Percentiles rank a stretch among this genome's conserved stretches.
Evolutionary conservation across 2,888 invertebrate species (phyloP).

Genomic region (Acleris emargana): DNA sequence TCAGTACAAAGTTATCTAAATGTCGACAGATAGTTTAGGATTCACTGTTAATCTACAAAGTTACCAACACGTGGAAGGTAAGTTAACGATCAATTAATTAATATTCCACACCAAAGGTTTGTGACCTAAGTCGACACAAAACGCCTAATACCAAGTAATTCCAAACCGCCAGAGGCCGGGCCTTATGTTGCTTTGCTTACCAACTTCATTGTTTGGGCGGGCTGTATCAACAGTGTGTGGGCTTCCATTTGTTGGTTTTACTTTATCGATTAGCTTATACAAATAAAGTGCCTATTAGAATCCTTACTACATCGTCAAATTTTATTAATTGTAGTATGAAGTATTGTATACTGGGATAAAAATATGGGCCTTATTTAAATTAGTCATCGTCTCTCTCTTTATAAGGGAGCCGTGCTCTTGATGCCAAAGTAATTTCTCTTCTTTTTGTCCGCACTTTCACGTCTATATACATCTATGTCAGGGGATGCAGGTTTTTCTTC

Average conservation of each 20-base stretch:
- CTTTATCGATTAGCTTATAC: conserved; percentile 49
- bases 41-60: neutral
- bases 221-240: conserved; percentile 60
- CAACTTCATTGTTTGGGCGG: conserved; percentile 58
- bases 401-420: too few relatives aligned
- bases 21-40: neutral
- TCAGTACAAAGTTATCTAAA: neutral
- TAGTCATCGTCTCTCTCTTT: too few relatives aligned
- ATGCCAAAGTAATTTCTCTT: too few relatives aligned
- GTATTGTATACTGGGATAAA: too few relatives aligned
- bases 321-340: too few relatives aligned
- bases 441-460: too few relatives aligned
- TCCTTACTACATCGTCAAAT: too few relatives aligned
- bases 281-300: conserved; percentile 26
- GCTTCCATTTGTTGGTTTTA: conserved; percentile 54
- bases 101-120: conserved; percentile 30
- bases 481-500: too few relatives aligned
- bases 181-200: conserved; percentile 56
- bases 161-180: conserved; percentile 57
- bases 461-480: too few relatives aligned
- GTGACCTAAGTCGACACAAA: conserved; percentile 53
- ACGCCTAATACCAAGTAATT: conserved; percentile 59
- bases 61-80: neutral
- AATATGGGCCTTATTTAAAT: too few relatives aligned
- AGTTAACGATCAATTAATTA: conserved; percentile 21